Percentiles rank a stretch among this genome's conserved stretches.
These are phyloP conservation scores for Trypoxylon attenuatum DNA, from an alignment of 2,888 invertebrate species.

Conservation along the genomic window DNA sequence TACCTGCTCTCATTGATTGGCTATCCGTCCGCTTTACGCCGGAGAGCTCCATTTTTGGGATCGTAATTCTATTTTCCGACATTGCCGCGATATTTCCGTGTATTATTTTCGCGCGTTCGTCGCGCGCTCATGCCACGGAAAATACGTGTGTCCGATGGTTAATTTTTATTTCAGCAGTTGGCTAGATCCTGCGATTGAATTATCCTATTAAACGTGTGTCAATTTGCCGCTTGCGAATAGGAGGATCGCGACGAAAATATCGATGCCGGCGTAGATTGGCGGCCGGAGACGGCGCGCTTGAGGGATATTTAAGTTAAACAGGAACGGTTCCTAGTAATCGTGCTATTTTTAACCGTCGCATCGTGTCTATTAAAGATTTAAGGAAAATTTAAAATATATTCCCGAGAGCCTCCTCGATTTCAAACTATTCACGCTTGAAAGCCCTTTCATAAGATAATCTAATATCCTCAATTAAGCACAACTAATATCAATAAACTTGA, in stretches of 20 bases:
- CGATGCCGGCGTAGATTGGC: constrained; percentile 31
- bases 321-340: background rate
- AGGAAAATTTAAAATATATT: too few relatives aligned
- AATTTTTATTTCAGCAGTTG: constrained; percentile 41
- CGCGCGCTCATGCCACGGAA: constrained; percentile 24
- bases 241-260: constrained; percentile 38
- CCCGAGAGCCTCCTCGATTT: too few relatives aligned
- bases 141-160: constrained; percentile 46
- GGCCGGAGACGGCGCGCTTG: constrained; percentile 26
- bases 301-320: constrained; percentile 19
- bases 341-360: constrained; percentile 21
- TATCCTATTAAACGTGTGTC: constrained; percentile 40
- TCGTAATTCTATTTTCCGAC: constrained; percentile 44
- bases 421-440: too few relatives aligned
- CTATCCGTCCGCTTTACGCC: constrained; percentile 17
- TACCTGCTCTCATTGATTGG: constrained; percentile 26
- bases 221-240: constrained; percentile 46
- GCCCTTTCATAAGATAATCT: too few relatives aligned
- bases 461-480: too few relatives aligned
- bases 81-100: constrained; percentile 44
- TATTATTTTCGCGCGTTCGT: constrained; percentile 19
- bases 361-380: too few relatives aligned
- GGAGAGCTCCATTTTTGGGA: constrained; percentile 37
- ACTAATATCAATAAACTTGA: too few relatives aligned
- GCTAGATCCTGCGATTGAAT: constrained; percentile 2